A percentile compares a stretch with the other conserved stretches of the same genome.
Evolutionary conservation across 2,113 vertebrate genomes (phyloP).

Genomic region (Shinisaurus crocodilurus): DNA sequence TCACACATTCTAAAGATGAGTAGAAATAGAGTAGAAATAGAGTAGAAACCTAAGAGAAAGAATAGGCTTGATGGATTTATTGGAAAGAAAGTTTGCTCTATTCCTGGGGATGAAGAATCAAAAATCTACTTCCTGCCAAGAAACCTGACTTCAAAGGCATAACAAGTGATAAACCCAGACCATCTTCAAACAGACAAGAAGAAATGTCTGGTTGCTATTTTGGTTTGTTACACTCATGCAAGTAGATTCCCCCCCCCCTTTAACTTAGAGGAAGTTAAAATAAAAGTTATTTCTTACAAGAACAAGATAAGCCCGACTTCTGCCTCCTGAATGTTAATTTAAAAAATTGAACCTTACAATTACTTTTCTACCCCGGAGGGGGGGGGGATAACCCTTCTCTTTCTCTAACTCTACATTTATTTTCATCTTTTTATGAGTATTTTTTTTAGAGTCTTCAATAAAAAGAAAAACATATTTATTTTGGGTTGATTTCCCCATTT

Average conservation of each 20-base stretch:
- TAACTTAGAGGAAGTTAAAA: background rate
- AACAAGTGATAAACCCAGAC: background rate
- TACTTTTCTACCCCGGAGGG: background rate
- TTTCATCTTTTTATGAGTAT: background rate
- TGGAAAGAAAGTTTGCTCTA: background rate
- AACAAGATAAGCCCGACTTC: background rate
- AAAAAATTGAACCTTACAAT: background rate
- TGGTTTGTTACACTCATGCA: background rate
- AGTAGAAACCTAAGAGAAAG: background rate
- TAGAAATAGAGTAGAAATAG: background rate
- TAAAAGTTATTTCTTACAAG: background rate
- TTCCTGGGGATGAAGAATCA: background rate
- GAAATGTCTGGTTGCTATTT: background rate
- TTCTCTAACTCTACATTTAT: background rate
- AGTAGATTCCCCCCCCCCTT: background rate
- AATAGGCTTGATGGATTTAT: background rate
- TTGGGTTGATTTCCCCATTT: too few relatives aligned
- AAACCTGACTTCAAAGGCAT: slow-evolving; percentile 15
- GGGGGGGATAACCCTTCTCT: background rate
- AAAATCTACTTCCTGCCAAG: slow-evolving; percentile 15
- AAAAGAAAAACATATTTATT: background rate
- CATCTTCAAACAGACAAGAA: background rate
- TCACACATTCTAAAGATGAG: background rate
- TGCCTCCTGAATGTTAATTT: background rate
- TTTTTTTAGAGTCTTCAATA: background rate